A percentile compares a stretch with the other conserved stretches of the same genome.
Conservation (phyloP, 2,888 invertebrate species). For the Synanthedon vespiformis region DNA sequence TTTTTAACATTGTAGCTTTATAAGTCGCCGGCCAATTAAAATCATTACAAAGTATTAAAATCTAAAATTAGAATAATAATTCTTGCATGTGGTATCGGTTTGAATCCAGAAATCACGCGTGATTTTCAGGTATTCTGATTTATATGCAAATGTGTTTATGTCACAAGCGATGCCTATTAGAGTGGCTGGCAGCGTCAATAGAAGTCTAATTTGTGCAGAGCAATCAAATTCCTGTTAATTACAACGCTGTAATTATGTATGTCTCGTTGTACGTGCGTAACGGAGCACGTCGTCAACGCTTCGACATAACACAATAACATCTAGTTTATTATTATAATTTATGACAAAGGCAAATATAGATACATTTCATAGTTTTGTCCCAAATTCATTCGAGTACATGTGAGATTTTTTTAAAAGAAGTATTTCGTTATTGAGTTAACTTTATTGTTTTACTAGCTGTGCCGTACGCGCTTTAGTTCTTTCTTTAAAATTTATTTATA, state of each 20-base stretch:
- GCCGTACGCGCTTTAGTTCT: too few relatives aligned
- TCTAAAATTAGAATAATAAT: too few relatives aligned
- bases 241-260: constrained; percentile 27
- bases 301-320: background rate
- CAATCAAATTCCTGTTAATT: constrained; percentile 57
- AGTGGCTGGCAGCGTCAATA: constrained; percentile 39
- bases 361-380: too few relatives aligned
- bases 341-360: too few relatives aligned
- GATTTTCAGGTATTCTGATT: constrained; percentile 24
- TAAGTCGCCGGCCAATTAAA: too few relatives aligned
- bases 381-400: too few relatives aligned
- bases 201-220: constrained; percentile 46
- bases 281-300: constrained; percentile 3
- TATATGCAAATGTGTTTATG: constrained; percentile 51
- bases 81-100: background rate
- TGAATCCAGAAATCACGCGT: constrained; percentile 24
- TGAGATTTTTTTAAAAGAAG: too few relatives aligned
- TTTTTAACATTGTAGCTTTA: too few relatives aligned
- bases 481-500: too few relatives aligned
- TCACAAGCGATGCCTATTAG: constrained; percentile 41
- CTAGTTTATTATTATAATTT: background rate
- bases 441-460: too few relatives aligned
- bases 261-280: constrained; percentile 3
- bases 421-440: too few relatives aligned
- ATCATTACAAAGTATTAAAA: too few relatives aligned